Evolutionary conservation across 2,113 vertebrate genomes (phyloP), one percentile per base, ranked within the genome.

Genomic region (Motacilla alba): DNA sequence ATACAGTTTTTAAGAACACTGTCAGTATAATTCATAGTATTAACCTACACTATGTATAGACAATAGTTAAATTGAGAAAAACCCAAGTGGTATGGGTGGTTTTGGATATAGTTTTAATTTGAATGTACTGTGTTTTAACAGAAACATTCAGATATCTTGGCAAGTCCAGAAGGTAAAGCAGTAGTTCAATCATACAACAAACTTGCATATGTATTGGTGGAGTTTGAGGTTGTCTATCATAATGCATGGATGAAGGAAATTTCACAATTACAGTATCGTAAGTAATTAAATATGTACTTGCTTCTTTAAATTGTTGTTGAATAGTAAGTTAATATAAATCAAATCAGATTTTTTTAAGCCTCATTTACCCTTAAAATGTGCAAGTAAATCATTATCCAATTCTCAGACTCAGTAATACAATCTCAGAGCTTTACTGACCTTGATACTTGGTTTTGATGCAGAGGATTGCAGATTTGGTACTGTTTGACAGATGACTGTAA

Each of bases 131-230:
- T 91, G n/a, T 95, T 97, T 96, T 85, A 87, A 95, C 92, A 99
- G 98, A 97, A 98, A 95, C 97, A 98, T 56, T 98, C 98, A 19
- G 96, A 98, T 20, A 98, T 99, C 67, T 96, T 99, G 87, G 72
- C 87, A 91, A 98, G 96, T 70, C 17, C 87, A 8, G 98, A 98
- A 87, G 98, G 98, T 59, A 98, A 98, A 98, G 90, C 96, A 78
- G 97, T 98, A 59, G 96, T 99, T 86, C 97, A 93, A 39, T 97
- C 97, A 85, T 99, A 98, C 92, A 99, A 99, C 91, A 98, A 94
- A 89, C 97, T 98, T 87, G 98, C 98, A 23, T 97, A 95, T 9
- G 95, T 92, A 3, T 91, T 99, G 89, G 97, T 98, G 79, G 96
- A 98, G 89, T 99, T 98, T 1, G 98, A 99, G 76, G 73, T 95